These are phyloP conservation scores for Drosophila tristis DNA, from an alignment of 1,140 invertebrate genomes.

Conservation along the genomic window DNA sequence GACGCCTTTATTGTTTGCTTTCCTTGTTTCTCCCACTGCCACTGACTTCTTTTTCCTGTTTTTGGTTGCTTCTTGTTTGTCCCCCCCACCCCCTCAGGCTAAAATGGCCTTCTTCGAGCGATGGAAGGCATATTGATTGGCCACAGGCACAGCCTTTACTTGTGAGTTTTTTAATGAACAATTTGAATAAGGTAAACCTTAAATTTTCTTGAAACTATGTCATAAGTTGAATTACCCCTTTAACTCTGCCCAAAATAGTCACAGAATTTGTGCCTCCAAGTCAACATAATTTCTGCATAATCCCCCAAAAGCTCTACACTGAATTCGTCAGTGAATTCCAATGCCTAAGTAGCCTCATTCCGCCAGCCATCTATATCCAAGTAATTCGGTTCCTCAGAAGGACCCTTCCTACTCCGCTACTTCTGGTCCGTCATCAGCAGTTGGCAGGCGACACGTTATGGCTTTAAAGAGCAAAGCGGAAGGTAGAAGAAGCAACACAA, in stretches of 20 bases:
- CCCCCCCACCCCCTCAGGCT: background rate
- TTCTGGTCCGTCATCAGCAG: slow-evolving; percentile 27
- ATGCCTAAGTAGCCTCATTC: background rate
- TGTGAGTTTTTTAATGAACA: background rate
- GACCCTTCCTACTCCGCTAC: background rate
- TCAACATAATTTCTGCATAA: no score
- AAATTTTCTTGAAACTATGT: no score
- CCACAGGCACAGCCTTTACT: slow-evolving; percentile 19
- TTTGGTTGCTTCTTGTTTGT: slow-evolving; percentile 12
- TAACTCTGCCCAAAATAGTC: no score
- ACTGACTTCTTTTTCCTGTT: slow-evolving; percentile 14
- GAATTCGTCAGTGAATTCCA: no score
- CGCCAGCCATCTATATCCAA: background rate
- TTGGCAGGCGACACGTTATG: slow-evolving; percentile 33
- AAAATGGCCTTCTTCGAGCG: slow-evolving; percentile 17
- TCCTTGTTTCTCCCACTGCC: slow-evolving; percentile 24
- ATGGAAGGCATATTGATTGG: slow-evolving; percentile 19
- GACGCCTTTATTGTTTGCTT: slow-evolving; percentile 69
- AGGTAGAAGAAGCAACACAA: slow-evolving; percentile 8
- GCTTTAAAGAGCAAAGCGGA: slow-evolving; percentile 34
- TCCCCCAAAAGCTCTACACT: no score
- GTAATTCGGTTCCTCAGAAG: background rate
- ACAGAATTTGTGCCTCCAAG: no score
- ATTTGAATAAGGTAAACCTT: slow-evolving; percentile 9
- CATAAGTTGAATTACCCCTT: no score